Conservation (phyloP, 2,888 invertebrate genomes). For the Chymomyza procnemis region DNA sequence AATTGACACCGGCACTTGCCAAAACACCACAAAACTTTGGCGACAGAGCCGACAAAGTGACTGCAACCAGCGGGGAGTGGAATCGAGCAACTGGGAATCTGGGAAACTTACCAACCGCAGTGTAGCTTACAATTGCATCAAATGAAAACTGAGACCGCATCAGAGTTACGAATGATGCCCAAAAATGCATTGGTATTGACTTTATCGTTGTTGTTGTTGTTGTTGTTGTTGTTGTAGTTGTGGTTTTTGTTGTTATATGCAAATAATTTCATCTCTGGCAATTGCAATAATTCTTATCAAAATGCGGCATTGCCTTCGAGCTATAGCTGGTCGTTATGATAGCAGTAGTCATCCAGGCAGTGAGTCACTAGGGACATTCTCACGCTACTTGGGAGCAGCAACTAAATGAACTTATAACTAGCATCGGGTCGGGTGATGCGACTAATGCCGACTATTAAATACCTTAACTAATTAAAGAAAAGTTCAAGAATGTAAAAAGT, state of each 20-base stretch:
- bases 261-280: slow-evolving; percentile 63
- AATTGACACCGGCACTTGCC: neutral
- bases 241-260: slow-evolving; percentile 14
- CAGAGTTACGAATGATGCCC: slow-evolving; percentile 8
- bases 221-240: neutral
- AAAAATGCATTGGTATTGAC: neutral
- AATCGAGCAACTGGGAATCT: neutral
- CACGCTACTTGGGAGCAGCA: slow-evolving; percentile 17
- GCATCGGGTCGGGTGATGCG: neutral
- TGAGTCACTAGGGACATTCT: slow-evolving; percentile 7
- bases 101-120: neutral
- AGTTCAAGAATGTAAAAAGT: no score
- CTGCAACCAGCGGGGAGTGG: no score
- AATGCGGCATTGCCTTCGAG: neutral
- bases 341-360: neutral
- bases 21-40: neutral
- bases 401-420: neutral
- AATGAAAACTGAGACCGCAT: slow-evolving; percentile 5
- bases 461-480: neutral
- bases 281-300: slow-evolving; percentile 57
- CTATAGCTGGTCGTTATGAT: neutral
- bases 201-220: neutral
- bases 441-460: neutral
- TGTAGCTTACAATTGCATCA: neutral
- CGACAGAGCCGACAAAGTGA: neutral